Percentiles rank a stretch among this genome's conserved stretches.
These are phyloP conservation scores for Epizoanthus fatuus DNA, from an alignment of 92 coral and sea anemone genomes.

Conservation along the genomic window DNA sequence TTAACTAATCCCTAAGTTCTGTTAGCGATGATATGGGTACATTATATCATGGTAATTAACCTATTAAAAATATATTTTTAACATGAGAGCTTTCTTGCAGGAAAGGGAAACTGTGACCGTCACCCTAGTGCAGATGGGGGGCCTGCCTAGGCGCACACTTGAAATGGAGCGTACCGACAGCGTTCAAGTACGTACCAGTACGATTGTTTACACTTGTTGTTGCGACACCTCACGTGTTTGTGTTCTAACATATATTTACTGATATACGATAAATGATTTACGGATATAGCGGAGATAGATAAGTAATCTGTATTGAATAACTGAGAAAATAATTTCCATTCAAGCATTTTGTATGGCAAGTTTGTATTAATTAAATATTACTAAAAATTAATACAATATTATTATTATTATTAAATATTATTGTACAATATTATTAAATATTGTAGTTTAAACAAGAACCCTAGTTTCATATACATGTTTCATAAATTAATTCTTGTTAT, in stretches of 20 bases:
- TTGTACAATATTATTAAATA: no score
- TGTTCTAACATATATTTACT: not conserved
- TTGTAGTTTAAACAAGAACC: no score
- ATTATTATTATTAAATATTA: no score
- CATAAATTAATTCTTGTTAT: no score
- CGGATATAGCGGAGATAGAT: no score
- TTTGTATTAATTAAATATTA: no score
- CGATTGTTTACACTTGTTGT: not conserved
- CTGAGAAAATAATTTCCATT: not conserved
- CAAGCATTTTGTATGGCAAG: no score
- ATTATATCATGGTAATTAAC: not conserved
- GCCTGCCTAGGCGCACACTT: not conserved
- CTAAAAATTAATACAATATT: no score
- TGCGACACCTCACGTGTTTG: not conserved
- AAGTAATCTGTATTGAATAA: no score
- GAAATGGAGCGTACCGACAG: not conserved
- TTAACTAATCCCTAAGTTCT: no score
- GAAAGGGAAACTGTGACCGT: not conserved
- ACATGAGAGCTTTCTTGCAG: not conserved
- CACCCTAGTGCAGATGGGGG: not conserved
- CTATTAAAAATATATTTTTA: not conserved
- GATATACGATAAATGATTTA: no score
- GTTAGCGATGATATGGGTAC: not conserved
- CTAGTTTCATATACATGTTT: no score
- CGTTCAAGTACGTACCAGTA: not conserved